phyloP scores from a whole-genome alignment of 2,888 invertebrate genomes.

The Scaptodrosophila latifasciaeformis region DNA sequence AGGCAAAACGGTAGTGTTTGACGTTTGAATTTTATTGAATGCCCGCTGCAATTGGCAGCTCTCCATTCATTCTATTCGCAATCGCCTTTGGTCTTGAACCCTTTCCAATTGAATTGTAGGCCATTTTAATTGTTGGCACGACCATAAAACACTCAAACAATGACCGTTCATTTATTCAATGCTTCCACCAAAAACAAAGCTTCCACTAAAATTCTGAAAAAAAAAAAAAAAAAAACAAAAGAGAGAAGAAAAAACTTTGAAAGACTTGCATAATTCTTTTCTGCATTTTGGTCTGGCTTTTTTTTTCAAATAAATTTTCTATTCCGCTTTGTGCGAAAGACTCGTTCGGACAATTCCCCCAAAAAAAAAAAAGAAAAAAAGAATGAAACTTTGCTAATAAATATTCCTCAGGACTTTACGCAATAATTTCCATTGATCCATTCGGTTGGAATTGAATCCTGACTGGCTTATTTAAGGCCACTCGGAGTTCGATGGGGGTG shows the following conservation, averaged over 20 bases:
- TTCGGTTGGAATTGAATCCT: too few relatives aligned
- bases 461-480: too few relatives aligned
- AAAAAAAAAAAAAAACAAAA: too few relatives aligned
- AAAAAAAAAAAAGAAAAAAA: too few relatives aligned
- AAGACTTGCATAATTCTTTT: constrained; percentile 46
- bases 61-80: background rate
- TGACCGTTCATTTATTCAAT: too few relatives aligned
- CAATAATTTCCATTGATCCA: constrained; percentile 20
- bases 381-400: constrained; percentile 48
- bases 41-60: constrained; percentile 57
- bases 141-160: constrained; percentile 34
- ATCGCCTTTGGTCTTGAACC: background rate
- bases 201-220: too few relatives aligned
- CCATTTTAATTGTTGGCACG: constrained; percentile 52
- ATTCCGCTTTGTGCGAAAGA: too few relatives aligned
- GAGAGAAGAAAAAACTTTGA: too few relatives aligned
- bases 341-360: too few relatives aligned
- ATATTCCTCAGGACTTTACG: constrained; percentile 27
- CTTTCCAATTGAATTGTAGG: constrained; percentile 18
- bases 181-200: too few relatives aligned
- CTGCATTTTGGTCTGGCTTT: constrained; percentile 14
- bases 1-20: constrained; percentile 46
- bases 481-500: too few relatives aligned
- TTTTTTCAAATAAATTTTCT: too few relatives aligned
- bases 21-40: constrained; percentile 61